Evolutionary conservation across 1,140 invertebrate genomes (phyloP).

Genomic region (Andricus grossulariae): DNA sequence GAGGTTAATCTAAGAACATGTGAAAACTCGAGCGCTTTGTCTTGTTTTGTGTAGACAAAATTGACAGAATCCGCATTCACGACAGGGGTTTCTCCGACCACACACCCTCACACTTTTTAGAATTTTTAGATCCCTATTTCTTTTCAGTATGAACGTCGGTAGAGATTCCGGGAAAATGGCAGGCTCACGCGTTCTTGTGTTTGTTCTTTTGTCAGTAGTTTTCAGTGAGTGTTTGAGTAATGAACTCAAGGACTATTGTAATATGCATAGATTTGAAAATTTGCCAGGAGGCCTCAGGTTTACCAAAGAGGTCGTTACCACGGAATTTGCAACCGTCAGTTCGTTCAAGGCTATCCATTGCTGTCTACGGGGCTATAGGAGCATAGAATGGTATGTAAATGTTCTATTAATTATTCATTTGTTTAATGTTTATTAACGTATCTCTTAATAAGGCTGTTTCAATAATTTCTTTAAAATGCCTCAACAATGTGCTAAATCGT

Average conservation of each 20-base stretch:
- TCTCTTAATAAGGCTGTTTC: no score
- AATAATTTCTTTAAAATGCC: no score
- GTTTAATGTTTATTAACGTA: not conserved
- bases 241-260: conserved; percentile 72
- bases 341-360: conserved; percentile 86
- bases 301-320: conserved; percentile 81
- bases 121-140: conserved; percentile 27
- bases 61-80: no score
- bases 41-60: not conserved
- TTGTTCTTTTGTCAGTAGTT: conserved; percentile 41
- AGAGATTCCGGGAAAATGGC: conserved; percentile 4
- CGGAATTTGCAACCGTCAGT: conserved; percentile 81
- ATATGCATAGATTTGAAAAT: conserved; percentile 69
- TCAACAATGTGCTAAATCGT: no score
- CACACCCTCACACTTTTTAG: not conserved
- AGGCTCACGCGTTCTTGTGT: conserved; percentile 28
- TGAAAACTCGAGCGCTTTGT: not conserved
- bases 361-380: conserved; percentile 84
- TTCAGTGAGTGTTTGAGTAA: conserved; percentile 51
- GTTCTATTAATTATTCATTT: not conserved
- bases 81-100: not conserved
- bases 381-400: conserved; percentile 84
- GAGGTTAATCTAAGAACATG: conserved; percentile 2
- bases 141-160: conserved; percentile 1
- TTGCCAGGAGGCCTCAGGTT: conserved; percentile 77